These are phyloP conservation scores for Eupithecia dodoneata DNA, from an alignment of 2,888 invertebrate genomes.

Conservation along the genomic window DNA sequence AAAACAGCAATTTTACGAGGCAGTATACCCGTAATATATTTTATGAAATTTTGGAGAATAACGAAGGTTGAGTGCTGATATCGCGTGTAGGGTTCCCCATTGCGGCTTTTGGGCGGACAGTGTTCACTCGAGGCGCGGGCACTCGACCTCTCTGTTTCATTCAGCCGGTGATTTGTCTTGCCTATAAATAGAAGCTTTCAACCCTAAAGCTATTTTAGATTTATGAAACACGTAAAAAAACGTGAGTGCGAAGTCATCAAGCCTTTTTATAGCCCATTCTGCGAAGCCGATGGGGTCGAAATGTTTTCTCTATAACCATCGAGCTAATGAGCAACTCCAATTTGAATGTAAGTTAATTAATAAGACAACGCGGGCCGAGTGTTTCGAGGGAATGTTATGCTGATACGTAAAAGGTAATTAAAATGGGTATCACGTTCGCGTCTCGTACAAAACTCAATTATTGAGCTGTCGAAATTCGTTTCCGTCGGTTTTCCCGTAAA, in stretches of 20 bases:
- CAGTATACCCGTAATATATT: slow-evolving; percentile 39
- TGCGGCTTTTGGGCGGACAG: slow-evolving; percentile 30
- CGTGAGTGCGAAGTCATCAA: slow-evolving; percentile 44
- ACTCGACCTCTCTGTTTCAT: slow-evolving; percentile 46
- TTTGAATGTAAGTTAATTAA: slow-evolving; percentile 50
- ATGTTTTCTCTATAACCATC: slow-evolving; percentile 24
- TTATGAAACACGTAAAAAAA: slow-evolving; percentile 51
- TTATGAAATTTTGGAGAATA: slow-evolving; percentile 42
- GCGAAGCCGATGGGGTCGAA: slow-evolving; percentile 16
- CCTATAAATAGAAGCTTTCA: slow-evolving; percentile 65
- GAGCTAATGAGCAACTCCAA: slow-evolving; percentile 28
- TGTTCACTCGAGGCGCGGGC: slow-evolving; percentile 10
- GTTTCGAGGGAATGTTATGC: slow-evolving; percentile 45
- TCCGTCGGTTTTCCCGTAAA: slow-evolving; percentile 33
- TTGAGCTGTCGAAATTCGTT: slow-evolving; percentile 50
- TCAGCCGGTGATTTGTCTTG: slow-evolving; percentile 47
- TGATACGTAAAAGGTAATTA: slow-evolving; percentile 55
- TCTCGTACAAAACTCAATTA: slow-evolving; percentile 52
- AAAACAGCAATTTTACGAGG: slow-evolving; percentile 43
- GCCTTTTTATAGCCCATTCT: slow-evolving; percentile 30
- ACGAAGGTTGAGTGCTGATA: slow-evolving; percentile 45
- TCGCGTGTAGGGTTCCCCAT: slow-evolving; percentile 40
- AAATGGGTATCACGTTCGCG: slow-evolving; percentile 46
- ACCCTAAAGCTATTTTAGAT: slow-evolving; percentile 58
- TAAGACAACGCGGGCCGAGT: slow-evolving; percentile 45